Evolutionary conservation across 2,113 vertebrate genomes (phyloP).

Genomic region (Hemiscyllium ocellatum): DNA sequence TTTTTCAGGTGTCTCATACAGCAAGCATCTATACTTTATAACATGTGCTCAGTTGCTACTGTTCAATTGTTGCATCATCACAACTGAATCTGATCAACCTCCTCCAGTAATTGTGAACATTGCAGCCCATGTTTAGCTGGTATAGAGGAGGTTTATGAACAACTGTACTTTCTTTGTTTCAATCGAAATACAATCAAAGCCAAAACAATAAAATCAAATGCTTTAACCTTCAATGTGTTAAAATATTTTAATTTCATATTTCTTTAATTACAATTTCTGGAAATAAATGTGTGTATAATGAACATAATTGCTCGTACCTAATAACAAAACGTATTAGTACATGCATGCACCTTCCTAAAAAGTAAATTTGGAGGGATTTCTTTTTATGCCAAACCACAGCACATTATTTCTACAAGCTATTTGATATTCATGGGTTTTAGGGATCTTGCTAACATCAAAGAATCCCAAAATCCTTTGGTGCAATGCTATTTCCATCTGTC

Average conservation of each 20-base stretch:
- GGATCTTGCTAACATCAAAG: conserved; percentile 34
- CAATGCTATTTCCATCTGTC: conserved; percentile 36
- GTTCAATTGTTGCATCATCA: background rate
- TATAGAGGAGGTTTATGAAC: background rate
- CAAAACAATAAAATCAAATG: conserved; percentile 10
- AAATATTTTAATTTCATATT: background rate
- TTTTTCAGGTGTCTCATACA: background rate
- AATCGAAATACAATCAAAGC: background rate
- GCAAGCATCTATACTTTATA: background rate
- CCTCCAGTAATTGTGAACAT: background rate
- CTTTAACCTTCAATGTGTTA: background rate
- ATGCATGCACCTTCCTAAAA: background rate
- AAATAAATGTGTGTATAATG: background rate
- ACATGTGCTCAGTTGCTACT: conserved; percentile 17
- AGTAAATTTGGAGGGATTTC: conserved; percentile 2
- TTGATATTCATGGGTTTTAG: conserved; percentile 38
- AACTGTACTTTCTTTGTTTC: background rate
- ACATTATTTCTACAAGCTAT: conserved; percentile 37
- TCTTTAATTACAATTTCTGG: background rate
- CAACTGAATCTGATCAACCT: background rate
- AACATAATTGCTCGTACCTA: background rate
- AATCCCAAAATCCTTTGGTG: conserved; percentile 31
- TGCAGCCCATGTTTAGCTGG: background rate
- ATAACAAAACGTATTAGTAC: background rate
- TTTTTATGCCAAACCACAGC: background rate